Evolutionary conservation across 2,113 vertebrate genomes (phyloP), one percentile per base, ranked within the genome.

Genomic region (Montifringilla adamsi): DNA sequence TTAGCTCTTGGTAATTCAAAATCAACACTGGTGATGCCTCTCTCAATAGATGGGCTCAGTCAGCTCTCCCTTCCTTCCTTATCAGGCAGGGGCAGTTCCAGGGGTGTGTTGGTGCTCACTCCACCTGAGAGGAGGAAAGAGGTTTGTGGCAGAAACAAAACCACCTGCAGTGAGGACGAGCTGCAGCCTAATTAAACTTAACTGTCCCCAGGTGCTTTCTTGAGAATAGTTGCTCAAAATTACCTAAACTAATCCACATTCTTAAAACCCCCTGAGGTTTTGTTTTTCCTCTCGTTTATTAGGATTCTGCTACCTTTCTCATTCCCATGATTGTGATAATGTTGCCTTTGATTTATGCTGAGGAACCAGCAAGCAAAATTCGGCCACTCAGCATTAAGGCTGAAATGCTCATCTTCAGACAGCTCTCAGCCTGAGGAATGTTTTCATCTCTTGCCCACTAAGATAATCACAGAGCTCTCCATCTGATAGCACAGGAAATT

Each of bases 161-260:
- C 60, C 55, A 83, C 43, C 67, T 8, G 9, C 13, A 4, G 73
- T 5, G 60, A 75, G 39, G 76, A 81, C 0, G 1, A 95, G 83
- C 93, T 81, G 60, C 14, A 93, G 93, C 64, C 73, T 96, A 86
- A 97, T 96, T 96, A 97, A 95, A 94, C 69, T 49, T 27, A 43
- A 92, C 85, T 78, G 47, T 89, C 90, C 92, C 79, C 56, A 68
- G 78, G 88, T 86, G 75, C 79, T 87, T 93, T 80, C 87, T 77
- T 52, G 72, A 95, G 79, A 95, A 85, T 6, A 63, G 67, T 70
- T 77, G 52, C 20, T 96, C 83, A 84, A 83, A 96, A 90, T 93
- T 95, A 92, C 49, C 92, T 87, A 56, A 90, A 95, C 87, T 62
- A 87, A 90, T 78, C 55, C 75, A 90, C 41, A 69, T 83, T 70